A percentile compares a stretch with the other conserved stretches of the same genome.
phyloP scores from a whole-genome alignment of 2,113 vertebrate species.

The Bettongia penicillata region DNA sequence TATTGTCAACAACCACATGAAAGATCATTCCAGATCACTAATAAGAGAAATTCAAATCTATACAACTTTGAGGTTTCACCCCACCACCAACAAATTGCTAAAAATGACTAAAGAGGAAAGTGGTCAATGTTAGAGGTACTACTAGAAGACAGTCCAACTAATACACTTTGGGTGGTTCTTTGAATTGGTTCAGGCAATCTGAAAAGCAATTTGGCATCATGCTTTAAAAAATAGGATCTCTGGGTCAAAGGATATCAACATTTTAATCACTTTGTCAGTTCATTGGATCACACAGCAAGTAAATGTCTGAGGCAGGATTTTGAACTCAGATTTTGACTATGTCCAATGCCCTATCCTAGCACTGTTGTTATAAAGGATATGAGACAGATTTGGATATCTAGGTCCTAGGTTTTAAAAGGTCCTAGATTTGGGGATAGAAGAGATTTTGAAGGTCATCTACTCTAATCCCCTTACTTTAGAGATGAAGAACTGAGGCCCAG shows the following conservation, averaged over 20 bases:
- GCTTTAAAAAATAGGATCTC: not conserved
- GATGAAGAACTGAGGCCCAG: not conserved
- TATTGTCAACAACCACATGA: not conserved
- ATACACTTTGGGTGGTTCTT: not conserved
- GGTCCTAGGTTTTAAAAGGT: constrained; percentile 32
- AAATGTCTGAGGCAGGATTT: not conserved
- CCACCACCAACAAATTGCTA: not conserved
- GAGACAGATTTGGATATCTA: not conserved
- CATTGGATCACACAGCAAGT: not conserved
- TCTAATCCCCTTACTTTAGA: not conserved
- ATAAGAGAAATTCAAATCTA: not conserved
- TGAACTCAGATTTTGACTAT: not conserved
- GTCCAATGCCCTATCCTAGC: not conserved
- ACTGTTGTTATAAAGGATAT: not conserved
- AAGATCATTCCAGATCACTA: not conserved
- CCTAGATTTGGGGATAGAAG: not conserved
- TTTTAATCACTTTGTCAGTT: not conserved
- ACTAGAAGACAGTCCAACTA: not conserved
- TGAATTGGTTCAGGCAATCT: not conserved
- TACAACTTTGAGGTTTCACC: not conserved
- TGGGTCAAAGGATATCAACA: not conserved
- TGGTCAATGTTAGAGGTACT: not conserved
- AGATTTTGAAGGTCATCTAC: not conserved
- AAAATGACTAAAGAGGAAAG: not conserved
- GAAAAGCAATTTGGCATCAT: not conserved